phyloP scores from a whole-genome alignment of 2,888 invertebrate genomes.

The Andrena hattorfiana region DNA sequence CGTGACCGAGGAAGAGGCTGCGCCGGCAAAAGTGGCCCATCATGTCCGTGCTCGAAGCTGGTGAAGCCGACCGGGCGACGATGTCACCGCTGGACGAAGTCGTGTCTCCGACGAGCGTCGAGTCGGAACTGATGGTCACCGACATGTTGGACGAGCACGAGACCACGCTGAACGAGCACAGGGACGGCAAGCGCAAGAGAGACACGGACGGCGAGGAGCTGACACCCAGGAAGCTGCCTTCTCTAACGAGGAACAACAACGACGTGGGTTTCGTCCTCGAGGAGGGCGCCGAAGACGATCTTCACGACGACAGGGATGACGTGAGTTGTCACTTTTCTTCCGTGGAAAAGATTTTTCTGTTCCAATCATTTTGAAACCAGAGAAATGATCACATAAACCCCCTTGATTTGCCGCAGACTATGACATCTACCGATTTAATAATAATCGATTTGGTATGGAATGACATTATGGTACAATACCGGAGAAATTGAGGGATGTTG shows the following conservation, averaged over 20 bases:
- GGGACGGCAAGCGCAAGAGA: constrained; percentile 79
- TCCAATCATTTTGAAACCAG: background rate
- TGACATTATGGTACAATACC: too few species aligned
- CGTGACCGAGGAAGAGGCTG: constrained; percentile 39
- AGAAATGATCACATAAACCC: background rate
- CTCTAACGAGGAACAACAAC: constrained; percentile 81
- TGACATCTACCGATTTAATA: too few species aligned
- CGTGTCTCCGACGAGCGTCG: constrained; percentile 81
- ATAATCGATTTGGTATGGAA: too few species aligned
- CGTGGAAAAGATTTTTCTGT: background rate
- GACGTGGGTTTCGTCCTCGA: constrained; percentile 83
- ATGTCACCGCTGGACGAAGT: constrained; percentile 84
- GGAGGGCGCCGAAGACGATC: constrained; percentile 77
- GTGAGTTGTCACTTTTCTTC: constrained; percentile 74
- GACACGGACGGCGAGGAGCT: constrained; percentile 78
- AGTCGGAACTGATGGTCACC: constrained; percentile 82
- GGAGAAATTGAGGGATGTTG: too few species aligned
- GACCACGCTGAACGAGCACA: constrained; percentile 66
- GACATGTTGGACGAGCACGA: constrained; percentile 83
- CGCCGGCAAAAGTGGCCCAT: constrained; percentile 52
- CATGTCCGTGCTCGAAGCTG: constrained; percentile 81
- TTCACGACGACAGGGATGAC: constrained; percentile 81
- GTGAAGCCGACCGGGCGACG: constrained; percentile 78
- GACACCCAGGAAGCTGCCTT: constrained; percentile 80
- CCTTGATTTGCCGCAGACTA: too few species aligned